Evolutionary conservation across 2,888 invertebrate genomes (phyloP), one percentile per base, ranked within the genome.

Genomic region (Ochropacha duplaris): DNA sequence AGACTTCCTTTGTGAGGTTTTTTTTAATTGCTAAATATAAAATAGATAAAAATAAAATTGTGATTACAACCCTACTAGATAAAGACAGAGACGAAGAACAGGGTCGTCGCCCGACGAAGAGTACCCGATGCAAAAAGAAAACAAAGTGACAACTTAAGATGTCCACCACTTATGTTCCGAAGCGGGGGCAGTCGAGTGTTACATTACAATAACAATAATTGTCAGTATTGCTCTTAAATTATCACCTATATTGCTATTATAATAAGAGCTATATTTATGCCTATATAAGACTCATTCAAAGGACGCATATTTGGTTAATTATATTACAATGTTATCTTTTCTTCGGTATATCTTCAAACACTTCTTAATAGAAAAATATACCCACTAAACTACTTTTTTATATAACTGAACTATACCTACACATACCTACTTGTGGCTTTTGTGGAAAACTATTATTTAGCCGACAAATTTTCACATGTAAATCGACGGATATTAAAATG

Each of bases 81-180:
- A 74, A 69, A 79, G 64, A 75, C 71, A 73, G 71, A 72, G 74
- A 72, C 64, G 60, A 74, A 69, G 71, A 74, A 72, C 64, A 60
- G 79, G 89, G 90, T 91, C 91, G 83, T 83, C 81, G 90, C 65
- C 86, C 92, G 84, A 56, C 60, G 68, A 73, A 87, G 85, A 80
- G 81, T 69, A 71, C 68, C 80, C 79, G 79, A 80, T 81, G 84
- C 87, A 84, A 87, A 89, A 90, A 89, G 86, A 91, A 88, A 90
- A 89, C 84, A 87, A 83, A 83, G 85, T 87, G 86, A 89, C 89
- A 89, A 85, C 81, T 86, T 82, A 86, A 90, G 88, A 88, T 86
- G 86, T 88, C 87, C 87, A 80, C 75, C 73, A 79, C 80, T 84
- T 78, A 65, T 73, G 71, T 72, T 65, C 69, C 71, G 19, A 44